These are phyloP conservation scores for Cistogaster globosa DNA, from an alignment of 2,888 invertebrate species.

Conservation along the genomic window DNA sequence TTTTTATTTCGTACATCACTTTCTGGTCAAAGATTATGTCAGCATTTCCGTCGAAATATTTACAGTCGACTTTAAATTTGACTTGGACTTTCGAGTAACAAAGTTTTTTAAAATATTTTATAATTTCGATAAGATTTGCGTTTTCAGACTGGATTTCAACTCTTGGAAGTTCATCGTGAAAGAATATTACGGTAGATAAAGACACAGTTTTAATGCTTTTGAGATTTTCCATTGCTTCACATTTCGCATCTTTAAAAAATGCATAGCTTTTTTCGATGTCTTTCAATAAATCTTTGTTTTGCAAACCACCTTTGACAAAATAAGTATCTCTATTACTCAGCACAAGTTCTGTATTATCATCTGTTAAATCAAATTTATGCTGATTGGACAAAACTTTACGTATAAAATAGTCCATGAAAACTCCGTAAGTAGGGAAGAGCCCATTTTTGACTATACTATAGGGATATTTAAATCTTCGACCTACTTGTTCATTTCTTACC, in stretches of 20 bases:
- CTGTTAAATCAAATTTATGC: background rate
- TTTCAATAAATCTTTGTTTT: background rate
- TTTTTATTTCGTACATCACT: conserved; percentile 56
- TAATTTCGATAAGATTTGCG: background rate
- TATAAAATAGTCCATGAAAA: conserved; percentile 41
- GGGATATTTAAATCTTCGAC: background rate
- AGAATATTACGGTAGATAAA: background rate
- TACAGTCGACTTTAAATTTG: background rate
- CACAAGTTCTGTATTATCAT: conserved; percentile 10
- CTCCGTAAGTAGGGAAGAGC: background rate
- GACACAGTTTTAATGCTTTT: conserved; percentile 36
- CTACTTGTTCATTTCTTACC: background rate
- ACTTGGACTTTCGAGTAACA: conserved; percentile 6
- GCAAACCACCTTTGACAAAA: background rate
- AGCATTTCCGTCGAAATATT: conserved; percentile 36
- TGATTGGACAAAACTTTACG: conserved; percentile 26
- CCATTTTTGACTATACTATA: background rate
- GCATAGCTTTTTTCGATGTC: conserved; percentile 8
- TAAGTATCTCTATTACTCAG: background rate
- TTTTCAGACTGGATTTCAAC: background rate
- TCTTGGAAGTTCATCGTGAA: conserved; percentile 24
- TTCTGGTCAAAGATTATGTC: conserved; percentile 41
- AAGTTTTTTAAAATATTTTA: conserved; percentile 32
- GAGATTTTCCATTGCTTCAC: conserved; percentile 15
- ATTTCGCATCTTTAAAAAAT: conserved; percentile 21